Conservation (phyloP, 2,888 invertebrate genomes). For the Ophraella communa region DNA sequence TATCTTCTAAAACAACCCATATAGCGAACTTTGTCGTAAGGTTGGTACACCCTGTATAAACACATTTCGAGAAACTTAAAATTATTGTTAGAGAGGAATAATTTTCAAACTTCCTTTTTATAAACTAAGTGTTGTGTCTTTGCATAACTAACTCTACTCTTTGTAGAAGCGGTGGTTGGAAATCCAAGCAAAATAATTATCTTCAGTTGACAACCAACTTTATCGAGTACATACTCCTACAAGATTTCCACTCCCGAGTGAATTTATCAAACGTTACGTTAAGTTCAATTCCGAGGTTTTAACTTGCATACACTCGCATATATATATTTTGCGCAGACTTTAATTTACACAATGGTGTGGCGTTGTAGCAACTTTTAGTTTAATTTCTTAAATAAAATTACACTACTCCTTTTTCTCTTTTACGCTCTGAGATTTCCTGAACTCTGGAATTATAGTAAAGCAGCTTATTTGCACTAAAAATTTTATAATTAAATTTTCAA, state of each 20-base stretch:
- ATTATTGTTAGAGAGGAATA: too few species aligned
- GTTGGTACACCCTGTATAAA: too few species aligned
- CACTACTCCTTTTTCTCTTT: constrained; percentile 10
- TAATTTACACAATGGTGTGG: constrained; percentile 15
- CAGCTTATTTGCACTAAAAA: neutral
- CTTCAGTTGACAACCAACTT: constrained; percentile 14
- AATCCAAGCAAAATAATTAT: constrained; percentile 17
- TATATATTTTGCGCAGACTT: constrained; percentile 10
- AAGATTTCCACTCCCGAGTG: constrained; percentile 7
- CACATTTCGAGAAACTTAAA: too few species aligned
- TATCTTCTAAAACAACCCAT: too few species aligned
- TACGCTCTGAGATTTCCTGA: neutral
- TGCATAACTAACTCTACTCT: neutral
- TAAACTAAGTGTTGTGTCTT: neutral
- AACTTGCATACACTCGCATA: too few species aligned
- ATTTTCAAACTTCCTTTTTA: neutral
- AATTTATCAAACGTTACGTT: constrained; percentile 16
- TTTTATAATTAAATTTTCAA: neutral
- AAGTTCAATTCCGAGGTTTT: constrained; percentile 9
- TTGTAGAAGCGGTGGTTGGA: neutral
- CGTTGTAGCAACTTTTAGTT: constrained; percentile 11
- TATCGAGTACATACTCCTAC: constrained; percentile 15
- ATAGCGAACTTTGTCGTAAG: too few species aligned
- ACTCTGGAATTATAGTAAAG: neutral
- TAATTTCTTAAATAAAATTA: constrained; percentile 20